Evolutionary conservation across 2,113 vertebrate species (phyloP).

Genomic region (Azemiops feae): DNA sequence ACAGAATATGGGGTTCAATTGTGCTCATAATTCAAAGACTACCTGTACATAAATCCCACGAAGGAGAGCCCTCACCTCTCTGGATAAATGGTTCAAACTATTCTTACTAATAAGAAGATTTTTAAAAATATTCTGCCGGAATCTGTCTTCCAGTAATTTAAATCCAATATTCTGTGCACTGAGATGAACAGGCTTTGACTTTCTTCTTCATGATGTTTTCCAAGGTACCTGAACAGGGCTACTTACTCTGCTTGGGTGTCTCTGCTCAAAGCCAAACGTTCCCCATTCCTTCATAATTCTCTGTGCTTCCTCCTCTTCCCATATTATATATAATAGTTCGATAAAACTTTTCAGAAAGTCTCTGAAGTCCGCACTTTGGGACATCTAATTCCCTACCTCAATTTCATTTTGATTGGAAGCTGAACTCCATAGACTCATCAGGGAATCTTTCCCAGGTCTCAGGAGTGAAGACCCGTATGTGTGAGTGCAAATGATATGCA

Average conservation of each 20-base stretch:
- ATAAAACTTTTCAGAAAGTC: neutral
- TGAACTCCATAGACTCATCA: neutral
- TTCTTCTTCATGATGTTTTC: neutral
- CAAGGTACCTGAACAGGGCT: neutral
- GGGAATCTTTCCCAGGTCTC: neutral
- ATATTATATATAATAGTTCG: neutral
- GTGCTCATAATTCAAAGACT: neutral
- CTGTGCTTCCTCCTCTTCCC: neutral
- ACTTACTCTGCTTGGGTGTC: neutral
- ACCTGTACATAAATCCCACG: neutral
- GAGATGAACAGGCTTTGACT: neutral
- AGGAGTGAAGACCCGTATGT: neutral
- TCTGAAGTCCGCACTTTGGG: neutral
- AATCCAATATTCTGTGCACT: neutral
- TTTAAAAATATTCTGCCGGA: neutral
- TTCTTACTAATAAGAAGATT: neutral
- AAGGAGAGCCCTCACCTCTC: neutral
- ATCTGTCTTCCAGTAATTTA: neutral
- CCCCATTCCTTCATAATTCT: neutral
- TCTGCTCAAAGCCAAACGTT: neutral
- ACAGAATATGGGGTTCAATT: neutral
- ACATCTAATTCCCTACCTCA: neutral
- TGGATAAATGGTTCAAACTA: neutral
- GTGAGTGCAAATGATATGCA: neutral
- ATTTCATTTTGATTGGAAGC: neutral